Percentiles rank a stretch among this genome's conserved stretches.
Evolutionary conservation across 35 echinoderm and acorn worm species (phyloP).

Genomic region (Nesometra sesokonis): DNA sequence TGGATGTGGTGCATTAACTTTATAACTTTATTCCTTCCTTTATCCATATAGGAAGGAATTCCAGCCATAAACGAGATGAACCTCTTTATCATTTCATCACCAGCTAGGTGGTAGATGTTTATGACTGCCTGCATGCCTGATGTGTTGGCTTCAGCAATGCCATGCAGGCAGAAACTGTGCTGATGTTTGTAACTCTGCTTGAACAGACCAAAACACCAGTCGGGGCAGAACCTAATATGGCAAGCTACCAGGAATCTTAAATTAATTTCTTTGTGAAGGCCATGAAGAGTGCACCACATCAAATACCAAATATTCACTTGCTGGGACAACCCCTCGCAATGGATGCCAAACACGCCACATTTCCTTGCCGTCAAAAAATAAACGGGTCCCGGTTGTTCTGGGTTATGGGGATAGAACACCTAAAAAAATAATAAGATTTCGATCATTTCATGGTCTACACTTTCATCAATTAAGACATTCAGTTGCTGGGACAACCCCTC

Average conservation of each 20-base stretch:
- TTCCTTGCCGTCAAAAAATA: too few species aligned
- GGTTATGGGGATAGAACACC: too few species aligned
- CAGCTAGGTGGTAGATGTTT: conserved; percentile 19
- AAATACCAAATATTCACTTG: conserved; percentile 43
- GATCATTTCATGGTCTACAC: too few species aligned
- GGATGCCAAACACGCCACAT: too few species aligned
- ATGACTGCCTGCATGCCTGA: neutral
- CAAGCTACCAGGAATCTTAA: conserved; percentile 43
- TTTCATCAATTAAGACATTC: too few species aligned
- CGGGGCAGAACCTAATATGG: too few species aligned
- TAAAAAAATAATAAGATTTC: too few species aligned
- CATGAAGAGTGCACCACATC: conserved; percentile 12
- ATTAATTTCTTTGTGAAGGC: neutral
- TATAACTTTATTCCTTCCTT: conserved; percentile 13
- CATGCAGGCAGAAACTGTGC: neutral
- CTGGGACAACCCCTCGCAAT: conserved; percentile 28
- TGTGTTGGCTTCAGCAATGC: conserved; percentile 1
- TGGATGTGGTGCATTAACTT: conserved; percentile 26
- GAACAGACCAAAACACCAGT: conserved; percentile 36
- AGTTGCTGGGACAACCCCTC: too few species aligned
- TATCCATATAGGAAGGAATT: conserved; percentile 24
- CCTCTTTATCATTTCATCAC: neutral
- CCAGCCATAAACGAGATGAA: conserved; percentile 17
- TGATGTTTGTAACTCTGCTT: conserved; percentile 1
- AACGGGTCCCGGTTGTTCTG: too few species aligned